phyloP scores from a whole-genome alignment of 2,888 invertebrate genomes.

The Hemicrepidius hirtus region DNA sequence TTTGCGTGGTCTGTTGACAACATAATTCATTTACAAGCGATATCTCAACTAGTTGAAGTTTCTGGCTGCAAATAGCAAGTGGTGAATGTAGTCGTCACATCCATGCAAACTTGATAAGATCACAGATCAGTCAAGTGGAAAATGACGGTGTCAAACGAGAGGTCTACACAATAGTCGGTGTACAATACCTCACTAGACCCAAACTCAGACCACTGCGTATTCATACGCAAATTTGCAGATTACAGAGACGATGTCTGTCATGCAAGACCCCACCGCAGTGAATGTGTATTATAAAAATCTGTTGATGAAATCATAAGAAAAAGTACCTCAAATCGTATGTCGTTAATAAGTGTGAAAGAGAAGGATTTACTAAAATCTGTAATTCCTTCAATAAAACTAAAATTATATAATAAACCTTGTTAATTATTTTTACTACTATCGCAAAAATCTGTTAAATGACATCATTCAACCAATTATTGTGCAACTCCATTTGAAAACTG shows the following conservation, averaged over 20 bases:
- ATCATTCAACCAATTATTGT: no score
- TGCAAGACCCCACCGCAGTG: slow-evolving; percentile 36
- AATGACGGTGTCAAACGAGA: slow-evolving; percentile 72
- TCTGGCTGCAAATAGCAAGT: slow-evolving; percentile 43
- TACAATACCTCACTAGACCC: slow-evolving; percentile 61
- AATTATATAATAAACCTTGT: no score
- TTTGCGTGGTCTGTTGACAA: no score
- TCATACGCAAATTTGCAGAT: slow-evolving; percentile 71
- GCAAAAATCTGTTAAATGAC: no score
- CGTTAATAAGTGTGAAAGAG: background rate
- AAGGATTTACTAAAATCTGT: no score
- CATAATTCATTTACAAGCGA: no score
- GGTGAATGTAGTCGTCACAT: slow-evolving; percentile 63
- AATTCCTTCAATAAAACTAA: no score
- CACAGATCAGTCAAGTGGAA: slow-evolving; percentile 71
- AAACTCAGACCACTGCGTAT: slow-evolving; percentile 62
- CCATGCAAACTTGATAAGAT: slow-evolving; percentile 68
- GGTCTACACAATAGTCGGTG: slow-evolving; percentile 68
- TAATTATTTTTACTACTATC: no score
- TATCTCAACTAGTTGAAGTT: slow-evolving; percentile 14
- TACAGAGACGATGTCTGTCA: slow-evolving; percentile 60
- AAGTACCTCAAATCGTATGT: background rate
- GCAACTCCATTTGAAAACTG: no score
- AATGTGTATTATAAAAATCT: slow-evolving; percentile 38
- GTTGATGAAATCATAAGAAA: slow-evolving; percentile 21